Conservation (phyloP, 92 coral and sea anemone species). For the Virgularia gustaviana region DNA sequence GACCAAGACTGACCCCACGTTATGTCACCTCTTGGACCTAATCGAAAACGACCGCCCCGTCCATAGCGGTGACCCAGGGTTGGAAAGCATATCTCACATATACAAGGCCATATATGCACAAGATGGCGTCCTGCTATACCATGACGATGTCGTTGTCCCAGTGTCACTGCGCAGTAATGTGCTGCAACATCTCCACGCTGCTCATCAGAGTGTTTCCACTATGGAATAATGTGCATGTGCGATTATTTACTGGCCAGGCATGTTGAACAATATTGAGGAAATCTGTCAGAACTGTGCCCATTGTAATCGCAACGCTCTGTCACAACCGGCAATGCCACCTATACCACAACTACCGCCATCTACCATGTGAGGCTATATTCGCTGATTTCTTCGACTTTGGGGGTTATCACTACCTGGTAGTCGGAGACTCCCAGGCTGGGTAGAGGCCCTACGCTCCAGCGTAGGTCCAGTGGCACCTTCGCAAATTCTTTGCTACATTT, state of each 20-base stretch:
- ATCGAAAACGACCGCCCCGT: neutral
- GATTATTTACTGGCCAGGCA: slow-evolving; percentile 46
- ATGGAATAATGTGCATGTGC: slow-evolving; percentile 34
- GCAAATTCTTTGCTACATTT: slow-evolving; percentile 59
- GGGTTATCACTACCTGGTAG: slow-evolving; percentile 22
- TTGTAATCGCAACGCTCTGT: slow-evolving; percentile 52
- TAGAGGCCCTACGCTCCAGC: slow-evolving; percentile 52
- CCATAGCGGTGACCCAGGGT: neutral
- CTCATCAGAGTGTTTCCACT: slow-evolving; percentile 24
- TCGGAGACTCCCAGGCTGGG: slow-evolving; percentile 63
- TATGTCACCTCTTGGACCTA: slow-evolving; percentile 11
- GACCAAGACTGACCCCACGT: slow-evolving; percentile 14
- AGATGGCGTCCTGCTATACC: slow-evolving; percentile 31
- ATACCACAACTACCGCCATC: slow-evolving; percentile 44
- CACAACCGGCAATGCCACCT: slow-evolving; percentile 46
- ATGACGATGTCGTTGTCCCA: slow-evolving; percentile 11
- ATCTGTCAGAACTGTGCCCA: slow-evolving; percentile 43
- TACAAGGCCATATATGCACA: slow-evolving; percentile 22
- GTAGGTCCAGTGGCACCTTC: slow-evolving; percentile 59
- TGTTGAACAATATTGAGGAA: slow-evolving; percentile 40
- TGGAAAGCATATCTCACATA: neutral
- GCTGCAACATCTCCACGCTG: slow-evolving; percentile 28
- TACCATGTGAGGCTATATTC: slow-evolving; percentile 47
- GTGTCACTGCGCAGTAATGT: slow-evolving; percentile 10
- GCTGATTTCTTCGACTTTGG: slow-evolving; percentile 53